Evolutionary conservation across 2,113 vertebrate genomes (phyloP), one percentile per base, ranked within the genome.

Genomic region (Hassar affinis): DNA sequence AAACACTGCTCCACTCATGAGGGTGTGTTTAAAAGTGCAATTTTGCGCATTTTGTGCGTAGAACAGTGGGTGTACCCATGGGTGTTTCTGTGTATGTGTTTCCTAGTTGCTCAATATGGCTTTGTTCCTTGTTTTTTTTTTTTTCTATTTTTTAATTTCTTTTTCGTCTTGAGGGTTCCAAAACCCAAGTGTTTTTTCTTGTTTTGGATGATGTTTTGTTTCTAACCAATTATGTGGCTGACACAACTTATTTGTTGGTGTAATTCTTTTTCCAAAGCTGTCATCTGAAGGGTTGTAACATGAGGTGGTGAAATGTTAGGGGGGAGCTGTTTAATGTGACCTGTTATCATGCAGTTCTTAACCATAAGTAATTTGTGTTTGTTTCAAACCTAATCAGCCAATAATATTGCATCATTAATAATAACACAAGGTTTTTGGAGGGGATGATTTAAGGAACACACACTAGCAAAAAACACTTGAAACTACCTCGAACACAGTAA

Each of bases 191-290:
- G 45, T 35, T 83, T 83, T 83, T 45, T n/a, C n/a, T 76, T 56
- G 49, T 83, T 82, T 81, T 75, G 77, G 30, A 68, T 78, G 77
- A 79, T 66, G 66, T 82, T 81, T 74, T 42, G 77, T 77, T 81
- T 75, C 77, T 87, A 87, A 78, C 78, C 78, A 81, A 80, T 86
- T 86, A 72, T 81, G 35, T 38, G 49, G 25, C 62, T 75, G 15
- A 84, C 66, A 80, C 79, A 64, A 82, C 61, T 71, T 83, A 82
- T 84, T 85, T 85, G 80, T 87, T 74, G 86, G 74, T 85, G 79
- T 62, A 79, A 84, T 86, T 87, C 80, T 86, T 87, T 84, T 66
- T 78, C 57, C 51, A 61, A 51, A 17, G 56, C 38, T 22, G 35
- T 64, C 64, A 42, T 75, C n/a, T 30, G 86, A 27, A 52, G 54